A percentile compares a stretch with the other conserved stretches of the same genome.
Conservation (phyloP, 1,140 invertebrate genomes). For the Scaptomyza hsui region DNA sequence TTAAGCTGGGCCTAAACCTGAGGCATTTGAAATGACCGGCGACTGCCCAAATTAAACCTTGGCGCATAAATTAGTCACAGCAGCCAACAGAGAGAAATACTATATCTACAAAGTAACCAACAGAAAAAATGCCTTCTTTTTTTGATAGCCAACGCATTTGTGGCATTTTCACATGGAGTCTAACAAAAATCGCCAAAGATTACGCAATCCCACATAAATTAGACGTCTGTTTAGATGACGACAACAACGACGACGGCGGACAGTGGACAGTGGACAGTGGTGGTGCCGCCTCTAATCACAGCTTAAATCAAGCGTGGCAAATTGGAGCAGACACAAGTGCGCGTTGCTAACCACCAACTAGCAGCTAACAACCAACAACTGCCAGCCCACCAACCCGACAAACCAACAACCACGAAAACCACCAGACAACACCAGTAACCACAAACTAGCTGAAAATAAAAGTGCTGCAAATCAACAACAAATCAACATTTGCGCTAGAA, state of each 20-base stretch:
- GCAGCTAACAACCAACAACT: conserved; percentile 15
- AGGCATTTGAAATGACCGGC: conserved; percentile 21
- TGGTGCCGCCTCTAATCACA: conserved; percentile 64
- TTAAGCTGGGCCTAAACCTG: conserved; percentile 54
- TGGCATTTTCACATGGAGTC: conserved; percentile 68
- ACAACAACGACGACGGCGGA: conserved; percentile 31
- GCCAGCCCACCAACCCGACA: conserved; percentile 22
- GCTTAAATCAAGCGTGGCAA: conserved; percentile 79
- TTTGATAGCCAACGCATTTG: conserved; percentile 55
- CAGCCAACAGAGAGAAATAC: conserved; percentile 19
- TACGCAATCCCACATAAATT: conserved; percentile 77
- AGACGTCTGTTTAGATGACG: conserved; percentile 68
- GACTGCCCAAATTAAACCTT: conserved; percentile 65
- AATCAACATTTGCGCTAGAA: conserved; percentile 53
- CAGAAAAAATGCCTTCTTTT: conserved; percentile 6
- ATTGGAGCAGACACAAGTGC: conserved; percentile 80
- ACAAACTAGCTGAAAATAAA: conserved; percentile 41
- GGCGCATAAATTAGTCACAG: conserved; percentile 68
- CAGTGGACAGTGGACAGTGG: conserved; percentile 18
- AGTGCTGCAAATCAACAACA: conserved; percentile 38
- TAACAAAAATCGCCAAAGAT: conserved; percentile 47
- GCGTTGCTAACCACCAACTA: conserved; percentile 55
- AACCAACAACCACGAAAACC: conserved; percentile 11
- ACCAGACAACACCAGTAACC: conserved; percentile 3
- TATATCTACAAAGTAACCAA: conserved; percentile 2